A percentile compares a stretch with the other conserved stretches of the same genome.
Evolutionary conservation across 30 jellyfish, hydroid and myxozoan species (phyloP).

Genomic region (Pseudorhiza aurosa): DNA sequence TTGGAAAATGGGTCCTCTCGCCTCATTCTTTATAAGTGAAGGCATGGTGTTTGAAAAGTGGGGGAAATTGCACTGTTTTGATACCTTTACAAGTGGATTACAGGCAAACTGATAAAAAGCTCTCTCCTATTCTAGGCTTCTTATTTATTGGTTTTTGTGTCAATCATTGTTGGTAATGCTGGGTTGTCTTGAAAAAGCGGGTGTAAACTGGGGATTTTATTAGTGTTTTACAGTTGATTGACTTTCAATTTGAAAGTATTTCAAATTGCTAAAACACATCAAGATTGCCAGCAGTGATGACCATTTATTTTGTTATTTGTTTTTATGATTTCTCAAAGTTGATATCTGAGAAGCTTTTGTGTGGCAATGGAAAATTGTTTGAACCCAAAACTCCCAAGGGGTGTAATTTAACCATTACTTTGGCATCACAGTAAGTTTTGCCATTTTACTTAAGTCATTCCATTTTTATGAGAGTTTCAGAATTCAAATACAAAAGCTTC

Average conservation of each 20-base stretch:
- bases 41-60: not conserved
- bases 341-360: conserved; percentile 41
- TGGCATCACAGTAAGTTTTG: too few species aligned
- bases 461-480: too few species aligned
- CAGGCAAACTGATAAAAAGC: conserved; percentile 21
- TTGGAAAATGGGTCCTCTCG: too few species aligned
- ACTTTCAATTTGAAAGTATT: not conserved
- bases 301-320: conserved; percentile 50
- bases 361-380: not conserved
- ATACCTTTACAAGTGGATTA: not conserved
- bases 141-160: conserved; percentile 9
- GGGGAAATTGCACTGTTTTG: not conserved
- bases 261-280: not conserved
- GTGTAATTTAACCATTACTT: too few species aligned
- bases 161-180: conserved; percentile 4
- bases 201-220: not conserved
- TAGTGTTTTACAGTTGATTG: not conserved
- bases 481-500: conserved; percentile 23
- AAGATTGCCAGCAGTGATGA: conserved; percentile 27
- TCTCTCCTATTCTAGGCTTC: conserved; percentile 22
- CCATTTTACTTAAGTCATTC: too few species aligned
- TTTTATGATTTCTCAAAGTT: conserved; percentile 61
- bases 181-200: not conserved
- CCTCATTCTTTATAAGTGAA: too few species aligned
- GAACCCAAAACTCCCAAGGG: too few species aligned